Conservation (phyloP, 2,113 vertebrate genomes). For the Nestor notabilis region DNA sequence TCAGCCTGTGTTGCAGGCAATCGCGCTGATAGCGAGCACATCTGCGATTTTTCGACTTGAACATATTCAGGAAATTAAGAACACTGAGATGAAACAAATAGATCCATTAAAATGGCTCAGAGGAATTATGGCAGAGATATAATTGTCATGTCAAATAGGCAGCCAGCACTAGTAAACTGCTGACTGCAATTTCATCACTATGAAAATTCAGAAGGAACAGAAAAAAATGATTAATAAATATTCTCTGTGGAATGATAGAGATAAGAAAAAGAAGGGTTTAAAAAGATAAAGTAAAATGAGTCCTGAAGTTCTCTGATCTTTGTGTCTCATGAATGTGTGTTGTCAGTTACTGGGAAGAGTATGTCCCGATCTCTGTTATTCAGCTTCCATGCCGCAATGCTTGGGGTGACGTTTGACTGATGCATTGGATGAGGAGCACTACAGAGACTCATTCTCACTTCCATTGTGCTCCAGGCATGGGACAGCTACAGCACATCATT, state of each 20-base stretch:
- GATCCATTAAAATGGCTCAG: conserved; percentile 57
- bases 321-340: not conserved
- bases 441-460: not conserved
- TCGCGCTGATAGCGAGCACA: not conserved
- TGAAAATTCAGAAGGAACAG: conserved; percentile 16
- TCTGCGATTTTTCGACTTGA: conserved; percentile 19
- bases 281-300: conserved; percentile 15
- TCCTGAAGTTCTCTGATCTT: conserved; percentile 11
- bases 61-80: conserved; percentile 68
- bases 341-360: not conserved
- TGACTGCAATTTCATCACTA: not conserved
- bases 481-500: not conserved
- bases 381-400: rapidly evolving
- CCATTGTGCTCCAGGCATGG: not conserved
- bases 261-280: not conserved
- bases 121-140: conserved; percentile 55
- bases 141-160: conserved; percentile 60
- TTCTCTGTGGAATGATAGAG: not conserved
- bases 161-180: conserved; percentile 28
- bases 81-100: conserved; percentile 66
- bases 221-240: conserved; percentile 32
- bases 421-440: not conserved
- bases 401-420: not conserved
- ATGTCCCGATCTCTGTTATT: not conserved
- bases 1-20: not conserved